Conservation (phyloP, 1,140 invertebrate species). For the Rhagoletis pomonella region DNA sequence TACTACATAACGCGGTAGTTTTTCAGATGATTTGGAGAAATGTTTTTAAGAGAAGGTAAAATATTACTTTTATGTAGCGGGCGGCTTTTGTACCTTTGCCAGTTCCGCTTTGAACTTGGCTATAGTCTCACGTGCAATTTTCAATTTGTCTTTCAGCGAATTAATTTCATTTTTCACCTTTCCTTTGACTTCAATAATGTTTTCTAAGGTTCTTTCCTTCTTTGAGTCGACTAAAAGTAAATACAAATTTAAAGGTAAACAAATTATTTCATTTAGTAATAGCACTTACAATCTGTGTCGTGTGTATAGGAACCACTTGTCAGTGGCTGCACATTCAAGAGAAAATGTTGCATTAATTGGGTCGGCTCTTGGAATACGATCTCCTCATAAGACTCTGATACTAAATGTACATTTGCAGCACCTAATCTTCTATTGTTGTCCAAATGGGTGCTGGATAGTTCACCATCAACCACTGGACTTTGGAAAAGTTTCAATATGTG, state of each 20-base stretch:
- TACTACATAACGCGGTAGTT: neutral
- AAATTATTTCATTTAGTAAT: neutral
- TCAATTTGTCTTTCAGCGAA: slow-evolving; percentile 91
- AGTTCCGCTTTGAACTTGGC: slow-evolving; percentile 92
- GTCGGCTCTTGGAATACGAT: slow-evolving; percentile 98
- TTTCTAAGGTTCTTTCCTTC: slow-evolving; percentile 87
- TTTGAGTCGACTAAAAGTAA: slow-evolving; percentile 90
- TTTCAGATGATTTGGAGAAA: no score
- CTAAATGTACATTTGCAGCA: slow-evolving; percentile 77
- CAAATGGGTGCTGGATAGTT: slow-evolving; percentile 76
- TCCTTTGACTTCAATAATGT: slow-evolving; percentile 86
- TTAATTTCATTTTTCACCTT: slow-evolving; percentile 90
- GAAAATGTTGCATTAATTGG: slow-evolving; percentile 91
- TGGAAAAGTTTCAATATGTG: slow-evolving; percentile 97
- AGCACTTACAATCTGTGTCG: slow-evolving; percentile 92
- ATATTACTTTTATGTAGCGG: slow-evolving; percentile 28
- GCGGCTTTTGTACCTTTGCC: slow-evolving; percentile 79
- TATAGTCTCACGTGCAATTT: slow-evolving; percentile 92
- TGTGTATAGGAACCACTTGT: slow-evolving; percentile 86
- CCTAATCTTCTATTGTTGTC: slow-evolving; percentile 81
- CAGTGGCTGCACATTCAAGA: slow-evolving; percentile 85
- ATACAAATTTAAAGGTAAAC: slow-evolving; percentile 48
- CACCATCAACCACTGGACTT: slow-evolving; percentile 78
- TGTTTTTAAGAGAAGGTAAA: no score
- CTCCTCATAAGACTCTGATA: slow-evolving; percentile 97